phyloP scores from a whole-genome alignment of 2,888 invertebrate genomes.

The Drosophila sordidapex region DNA sequence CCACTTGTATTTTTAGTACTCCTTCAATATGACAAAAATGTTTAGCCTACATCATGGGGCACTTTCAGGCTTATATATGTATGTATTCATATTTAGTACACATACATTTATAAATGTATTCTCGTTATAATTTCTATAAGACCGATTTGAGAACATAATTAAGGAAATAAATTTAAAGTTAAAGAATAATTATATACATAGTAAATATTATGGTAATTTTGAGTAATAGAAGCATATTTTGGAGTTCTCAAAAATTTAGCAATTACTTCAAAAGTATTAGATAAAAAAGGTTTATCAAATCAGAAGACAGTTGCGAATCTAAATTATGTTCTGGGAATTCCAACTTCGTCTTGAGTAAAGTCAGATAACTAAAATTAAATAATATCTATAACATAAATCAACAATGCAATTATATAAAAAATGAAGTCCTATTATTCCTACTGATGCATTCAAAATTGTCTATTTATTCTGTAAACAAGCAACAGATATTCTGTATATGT shows the following conservation, averaged over 20 bases:
- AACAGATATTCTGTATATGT: too few relatives aligned
- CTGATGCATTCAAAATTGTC: too few relatives aligned
- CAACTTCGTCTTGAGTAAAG: background rate
- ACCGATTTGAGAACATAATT: background rate
- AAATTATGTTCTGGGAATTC: background rate
- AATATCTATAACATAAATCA: background rate
- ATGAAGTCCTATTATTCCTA: background rate
- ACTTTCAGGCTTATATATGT: background rate
- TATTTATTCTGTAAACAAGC: background rate
- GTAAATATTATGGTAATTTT: background rate
- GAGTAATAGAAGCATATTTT: background rate
- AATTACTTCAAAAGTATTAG: background rate
- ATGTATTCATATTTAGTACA: background rate
- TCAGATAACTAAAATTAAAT: background rate
- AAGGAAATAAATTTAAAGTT: background rate
- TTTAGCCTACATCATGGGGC: conserved; percentile 31
- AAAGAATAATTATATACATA: background rate
- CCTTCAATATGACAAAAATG: conserved; percentile 17
- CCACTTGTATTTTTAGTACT: conserved; percentile 14
- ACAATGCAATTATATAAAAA: background rate
- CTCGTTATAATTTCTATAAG: background rate
- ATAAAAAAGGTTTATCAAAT: background rate
- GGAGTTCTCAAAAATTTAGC: background rate
- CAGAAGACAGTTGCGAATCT: background rate
- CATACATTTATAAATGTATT: background rate